Percentiles rank a stretch among this genome's conserved stretches.
phyloP scores from a whole-genome alignment of 2,113 vertebrate species.

The Toxotes chatareus region DNA sequence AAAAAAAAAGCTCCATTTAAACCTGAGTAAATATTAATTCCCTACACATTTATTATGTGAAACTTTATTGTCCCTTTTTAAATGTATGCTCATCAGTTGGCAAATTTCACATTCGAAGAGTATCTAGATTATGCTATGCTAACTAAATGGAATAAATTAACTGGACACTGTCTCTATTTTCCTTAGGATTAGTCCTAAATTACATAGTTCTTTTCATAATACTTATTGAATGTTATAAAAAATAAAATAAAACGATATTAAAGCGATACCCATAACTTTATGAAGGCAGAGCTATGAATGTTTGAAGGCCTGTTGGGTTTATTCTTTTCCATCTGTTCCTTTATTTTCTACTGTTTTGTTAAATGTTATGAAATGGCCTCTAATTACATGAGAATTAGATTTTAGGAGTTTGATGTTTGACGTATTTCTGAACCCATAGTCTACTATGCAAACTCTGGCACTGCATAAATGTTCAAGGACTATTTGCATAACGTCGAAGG shows the following conservation, averaged over 20 bases:
- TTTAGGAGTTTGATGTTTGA: background rate
- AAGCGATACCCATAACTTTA: background rate
- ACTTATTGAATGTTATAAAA: background rate
- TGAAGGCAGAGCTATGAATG: background rate
- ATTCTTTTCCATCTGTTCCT: background rate
- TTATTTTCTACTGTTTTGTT: background rate
- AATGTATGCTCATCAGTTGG: background rate
- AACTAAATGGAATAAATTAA: background rate
- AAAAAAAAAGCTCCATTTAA: background rate
- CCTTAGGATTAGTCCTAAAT: background rate
- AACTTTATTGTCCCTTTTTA: background rate
- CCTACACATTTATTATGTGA: background rate
- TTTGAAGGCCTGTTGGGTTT: constrained; percentile 3
- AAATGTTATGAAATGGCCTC: background rate
- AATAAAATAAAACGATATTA: too few relatives aligned
- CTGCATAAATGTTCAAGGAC: constrained; percentile 24
- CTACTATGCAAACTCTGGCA: constrained; percentile 3
- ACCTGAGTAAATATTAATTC: background rate
- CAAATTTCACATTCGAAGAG: background rate
- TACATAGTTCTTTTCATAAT: background rate
- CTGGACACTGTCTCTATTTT: background rate
- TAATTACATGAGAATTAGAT: background rate
- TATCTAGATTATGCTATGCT: background rate
- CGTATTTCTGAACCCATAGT: background rate
- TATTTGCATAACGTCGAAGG: constrained; percentile 50